Evolutionary conservation across 2,797 vertebrate genomes (phyloP), one percentile per base, ranked within the genome.

Genomic region (Thalassophryne amazonica): DNA sequence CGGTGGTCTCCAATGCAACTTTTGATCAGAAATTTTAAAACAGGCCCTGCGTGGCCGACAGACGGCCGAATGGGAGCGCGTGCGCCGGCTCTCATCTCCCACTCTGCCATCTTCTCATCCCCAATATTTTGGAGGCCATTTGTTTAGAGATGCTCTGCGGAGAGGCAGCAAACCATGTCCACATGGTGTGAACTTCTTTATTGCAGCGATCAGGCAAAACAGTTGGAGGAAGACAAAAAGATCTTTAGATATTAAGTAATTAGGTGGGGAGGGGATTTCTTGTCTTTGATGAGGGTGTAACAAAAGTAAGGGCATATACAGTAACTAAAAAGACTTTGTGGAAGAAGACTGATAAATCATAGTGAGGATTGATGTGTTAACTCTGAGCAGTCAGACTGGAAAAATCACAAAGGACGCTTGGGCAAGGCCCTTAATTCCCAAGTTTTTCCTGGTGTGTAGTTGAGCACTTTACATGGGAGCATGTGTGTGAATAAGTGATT

Each of bases 11-110:
- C 9, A 30, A 65, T 46, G 48, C 64, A 69, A 83, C 70, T 84
- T 86, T 82, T 86, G 74, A 87, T 88, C 84, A 86, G 74, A 63
- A 77, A 86, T 81, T 84, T 80, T 89, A 78, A 86, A 84, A 73
- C 77, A 78, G 80, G 69, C 80, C 80, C 85, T 75, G 57, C 39
- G 80, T 80, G 81, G 77, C 78, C 51, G 18, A 48, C 65, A 78
- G 81, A 71, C 68, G 59, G 62, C 42, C 69, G 60, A 43, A 65
- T 68, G 69, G 46, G 60, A 67, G 57, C 55, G 47, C 52, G 39
- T 0, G 23, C 43, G 33, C 41, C 9, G 5, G 11, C 61, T 37
- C 51, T 30, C 53, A 40, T 33, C 34, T 27, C 12, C 12, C 7
- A 28, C 35, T 23, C 42, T 13, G 19, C 49, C 56, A 5, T 38